Percentiles rank a stretch among this genome's conserved stretches.
These are phyloP conservation scores for Corythucha ciliata DNA, from an alignment of 2,888 invertebrate species.

Conservation along the genomic window DNA sequence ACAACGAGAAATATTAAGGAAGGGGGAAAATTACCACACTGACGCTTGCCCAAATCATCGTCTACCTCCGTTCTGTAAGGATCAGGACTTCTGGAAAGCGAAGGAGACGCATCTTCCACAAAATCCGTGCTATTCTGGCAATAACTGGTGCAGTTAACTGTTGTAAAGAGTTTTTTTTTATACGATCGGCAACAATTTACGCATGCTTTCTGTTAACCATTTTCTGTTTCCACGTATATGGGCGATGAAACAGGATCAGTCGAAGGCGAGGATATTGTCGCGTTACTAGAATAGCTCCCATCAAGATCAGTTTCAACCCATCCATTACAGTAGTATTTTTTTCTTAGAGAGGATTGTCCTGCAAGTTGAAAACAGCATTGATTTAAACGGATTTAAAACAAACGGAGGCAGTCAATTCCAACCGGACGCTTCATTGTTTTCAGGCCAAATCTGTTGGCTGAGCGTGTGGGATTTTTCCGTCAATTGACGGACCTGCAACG, in stretches of 20 bases:
- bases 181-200: too few relatives aligned
- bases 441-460: slow-evolving; percentile 51
- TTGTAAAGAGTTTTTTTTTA: not conserved
- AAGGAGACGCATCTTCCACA: slow-evolving; percentile 22
- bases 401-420: not conserved
- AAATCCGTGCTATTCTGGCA: too few relatives aligned
- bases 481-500: slow-evolving; percentile 73
- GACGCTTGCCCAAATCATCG: slow-evolving; percentile 46
- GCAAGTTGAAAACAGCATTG: not conserved
- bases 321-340: slow-evolving; percentile 45
- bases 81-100: slow-evolving; percentile 27
- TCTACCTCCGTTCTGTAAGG: slow-evolving; percentile 41
- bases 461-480: slow-evolving; percentile 70
- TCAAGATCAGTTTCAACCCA: slow-evolving; percentile 90
- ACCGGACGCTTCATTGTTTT: slow-evolving; percentile 11
- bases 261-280: too few relatives aligned
- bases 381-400: not conserved
- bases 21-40: slow-evolving; percentile 42
- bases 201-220: slow-evolving; percentile 15
- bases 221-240: slow-evolving; percentile 30
- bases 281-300: too few relatives aligned
- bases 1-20: not conserved
- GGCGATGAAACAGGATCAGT: slow-evolving; percentile 28
- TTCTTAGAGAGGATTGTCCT: slow-evolving; percentile 3
- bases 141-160: not conserved